Percentiles rank a stretch among this genome's conserved stretches.
These are phyloP conservation scores for Cosmia pyralina DNA, from an alignment of 2,888 invertebrate species.

Conservation along the genomic window DNA sequence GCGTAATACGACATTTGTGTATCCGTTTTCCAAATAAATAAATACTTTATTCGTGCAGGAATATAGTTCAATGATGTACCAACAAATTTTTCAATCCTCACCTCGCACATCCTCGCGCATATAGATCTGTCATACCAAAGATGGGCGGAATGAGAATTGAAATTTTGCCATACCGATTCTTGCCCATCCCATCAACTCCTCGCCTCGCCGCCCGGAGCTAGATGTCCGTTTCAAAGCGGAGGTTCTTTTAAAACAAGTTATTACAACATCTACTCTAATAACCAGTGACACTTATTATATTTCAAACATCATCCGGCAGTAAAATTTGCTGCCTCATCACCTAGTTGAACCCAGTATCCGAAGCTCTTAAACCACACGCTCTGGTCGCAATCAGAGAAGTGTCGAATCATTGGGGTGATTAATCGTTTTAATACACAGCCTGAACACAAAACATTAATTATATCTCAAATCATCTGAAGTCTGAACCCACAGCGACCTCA, in stretches of 20 bases:
- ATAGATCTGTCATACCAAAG: not conserved
- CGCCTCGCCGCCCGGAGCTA: not conserved
- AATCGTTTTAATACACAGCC: conserved; percentile 61
- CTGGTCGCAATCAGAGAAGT: conserved; percentile 60
- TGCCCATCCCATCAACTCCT: not conserved
- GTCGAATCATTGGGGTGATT: conserved; percentile 66
- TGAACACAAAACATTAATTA: conserved; percentile 63
- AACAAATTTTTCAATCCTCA: not conserved
- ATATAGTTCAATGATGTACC: not conserved
- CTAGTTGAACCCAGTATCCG: conserved; percentile 21
- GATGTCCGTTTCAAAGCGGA: not conserved
- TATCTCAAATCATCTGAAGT: conserved; percentile 40
- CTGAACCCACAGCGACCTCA: conserved; percentile 35
- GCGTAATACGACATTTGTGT: not conserved
- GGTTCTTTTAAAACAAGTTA: not conserved
- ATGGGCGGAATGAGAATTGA: not conserved
- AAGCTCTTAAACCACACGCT: conserved; percentile 35
- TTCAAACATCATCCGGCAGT: not conserved
- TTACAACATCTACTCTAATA: not conserved
- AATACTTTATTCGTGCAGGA: not conserved
- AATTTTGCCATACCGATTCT: not conserved
- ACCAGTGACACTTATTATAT: not conserved
- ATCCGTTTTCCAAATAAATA: not conserved
- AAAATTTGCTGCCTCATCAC: not conserved
- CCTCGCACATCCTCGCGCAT: too few relatives aligned